Evolutionary conservation across 2,113 vertebrate species (phyloP).

Genomic region (Chroicocephalus ridibundus): DNA sequence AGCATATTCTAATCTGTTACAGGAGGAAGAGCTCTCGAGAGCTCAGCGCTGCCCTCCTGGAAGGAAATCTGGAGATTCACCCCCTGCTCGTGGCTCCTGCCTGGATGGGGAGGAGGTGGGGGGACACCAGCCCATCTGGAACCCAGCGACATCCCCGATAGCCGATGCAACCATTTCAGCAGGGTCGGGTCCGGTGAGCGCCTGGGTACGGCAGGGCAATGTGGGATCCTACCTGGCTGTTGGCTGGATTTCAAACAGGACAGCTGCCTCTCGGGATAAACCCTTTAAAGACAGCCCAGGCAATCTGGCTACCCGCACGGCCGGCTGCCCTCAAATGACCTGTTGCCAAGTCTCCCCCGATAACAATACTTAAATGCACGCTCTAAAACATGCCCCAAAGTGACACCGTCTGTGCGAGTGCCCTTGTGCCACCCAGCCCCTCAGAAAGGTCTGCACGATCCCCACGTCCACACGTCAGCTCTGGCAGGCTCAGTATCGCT

Average conservation of each 20-base stretch:
- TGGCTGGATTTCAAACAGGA: constrained; percentile 16
- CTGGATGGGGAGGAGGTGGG: not conserved
- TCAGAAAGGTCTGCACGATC: not conserved
- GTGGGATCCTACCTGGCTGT: not conserved
- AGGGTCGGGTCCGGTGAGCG: fast-evolving
- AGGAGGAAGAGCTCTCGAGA: not conserved
- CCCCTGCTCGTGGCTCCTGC: not conserved
- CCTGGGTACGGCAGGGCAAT: not conserved
- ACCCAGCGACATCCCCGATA: fast-evolving
- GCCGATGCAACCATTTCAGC: not conserved
- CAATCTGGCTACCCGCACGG: not conserved
- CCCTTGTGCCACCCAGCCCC: not conserved
- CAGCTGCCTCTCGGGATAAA: constrained; percentile 16
- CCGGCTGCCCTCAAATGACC: constrained; percentile 6
- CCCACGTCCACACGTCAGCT: not conserved
- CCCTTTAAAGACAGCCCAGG: constrained; percentile 43
- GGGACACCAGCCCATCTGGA: not conserved
- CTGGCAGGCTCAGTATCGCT: fast-evolving
- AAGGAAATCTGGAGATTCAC: not conserved
- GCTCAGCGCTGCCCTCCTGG: not conserved
- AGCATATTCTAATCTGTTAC: constrained; percentile 42
- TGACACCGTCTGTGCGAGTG: not conserved
- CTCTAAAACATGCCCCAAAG: not conserved
- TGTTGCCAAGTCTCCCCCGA: not conserved
- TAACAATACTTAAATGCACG: fast-evolving